Percentiles rank a stretch among this genome's conserved stretches.
These are phyloP conservation scores for Oscheius myriophilus DNA, from an alignment of 2,888 invertebrate species.

Conservation along the genomic window DNA sequence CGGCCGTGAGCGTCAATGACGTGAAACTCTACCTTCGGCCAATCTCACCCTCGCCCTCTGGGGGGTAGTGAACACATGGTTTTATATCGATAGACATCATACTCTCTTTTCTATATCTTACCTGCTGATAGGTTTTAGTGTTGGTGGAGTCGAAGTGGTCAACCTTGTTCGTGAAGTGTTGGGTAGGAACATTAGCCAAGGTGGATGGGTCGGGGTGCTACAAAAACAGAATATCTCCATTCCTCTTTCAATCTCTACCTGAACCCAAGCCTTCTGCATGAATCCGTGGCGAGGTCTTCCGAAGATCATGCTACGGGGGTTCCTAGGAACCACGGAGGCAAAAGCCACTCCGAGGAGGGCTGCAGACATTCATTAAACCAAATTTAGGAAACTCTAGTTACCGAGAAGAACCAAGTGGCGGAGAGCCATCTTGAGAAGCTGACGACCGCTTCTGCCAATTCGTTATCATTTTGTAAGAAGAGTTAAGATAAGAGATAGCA, in stretches of 20 bases:
- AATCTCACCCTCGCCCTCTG: no score
- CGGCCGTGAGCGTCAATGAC: no score
- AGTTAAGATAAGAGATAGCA: no score
- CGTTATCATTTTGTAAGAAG: no score
- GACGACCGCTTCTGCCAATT: conserved; percentile 4
- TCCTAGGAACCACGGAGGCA: conserved; percentile 10
- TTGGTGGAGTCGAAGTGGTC: conserved; percentile 85
- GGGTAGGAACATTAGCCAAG: conserved; percentile 36
- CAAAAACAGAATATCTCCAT: neutral
- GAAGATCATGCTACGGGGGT: conserved; percentile 44
- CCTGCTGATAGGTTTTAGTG: conserved; percentile 83
- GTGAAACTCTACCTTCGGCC: no score
- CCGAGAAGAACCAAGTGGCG: conserved; percentile 12
- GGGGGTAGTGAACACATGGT: no score
- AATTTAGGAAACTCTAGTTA: neutral
- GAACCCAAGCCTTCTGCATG: conserved; percentile 41
- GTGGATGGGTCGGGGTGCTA: conserved; percentile 20
- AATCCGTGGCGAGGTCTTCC: conserved; percentile 47
- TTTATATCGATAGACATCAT: no score
- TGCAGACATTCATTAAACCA: neutral
- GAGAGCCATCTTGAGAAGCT: conserved; percentile 13
- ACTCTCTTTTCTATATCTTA: no score
- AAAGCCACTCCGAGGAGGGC: conserved; percentile 26
- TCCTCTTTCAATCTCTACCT: conserved; percentile 3
- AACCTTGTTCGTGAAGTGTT: conserved; percentile 79